Conservation (phyloP, 2,797 vertebrate genomes). For the Mycteria americana region DNA sequence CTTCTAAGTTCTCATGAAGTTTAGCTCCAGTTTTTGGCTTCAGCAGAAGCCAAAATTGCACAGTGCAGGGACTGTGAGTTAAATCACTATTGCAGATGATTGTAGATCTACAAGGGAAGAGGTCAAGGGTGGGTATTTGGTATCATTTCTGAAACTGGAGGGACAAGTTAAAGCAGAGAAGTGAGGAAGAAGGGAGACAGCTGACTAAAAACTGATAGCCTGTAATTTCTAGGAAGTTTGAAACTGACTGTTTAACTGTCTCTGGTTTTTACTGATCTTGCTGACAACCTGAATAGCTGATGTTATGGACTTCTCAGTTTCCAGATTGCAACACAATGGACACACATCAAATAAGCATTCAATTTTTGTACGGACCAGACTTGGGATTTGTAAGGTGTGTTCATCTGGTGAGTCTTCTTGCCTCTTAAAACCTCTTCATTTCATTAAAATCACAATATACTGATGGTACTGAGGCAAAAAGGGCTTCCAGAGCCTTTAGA, state of each 20-base stretch:
- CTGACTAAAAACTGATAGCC: not conserved
- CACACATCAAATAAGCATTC: not conserved
- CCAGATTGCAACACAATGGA: not conserved
- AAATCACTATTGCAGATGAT: conserved; percentile 23
- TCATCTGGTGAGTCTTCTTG: not conserved
- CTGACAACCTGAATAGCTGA: not conserved
- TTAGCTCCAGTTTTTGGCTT: conserved; percentile 8
- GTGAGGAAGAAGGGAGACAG: not conserved
- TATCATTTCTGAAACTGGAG: not conserved
- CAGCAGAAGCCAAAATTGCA: not conserved
- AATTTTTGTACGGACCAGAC: not conserved
- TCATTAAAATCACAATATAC: not conserved
- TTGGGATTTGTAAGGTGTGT: not conserved
- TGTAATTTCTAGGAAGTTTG: not conserved
- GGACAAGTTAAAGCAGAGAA: not conserved
- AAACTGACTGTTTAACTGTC: not conserved
- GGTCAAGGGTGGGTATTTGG: not conserved
- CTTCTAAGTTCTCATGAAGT: conserved; percentile 32
- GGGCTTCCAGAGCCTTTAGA: conserved; percentile 17
- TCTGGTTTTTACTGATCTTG: not conserved
- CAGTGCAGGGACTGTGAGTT: not conserved
- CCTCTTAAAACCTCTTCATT: not conserved
- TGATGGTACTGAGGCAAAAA: not conserved
- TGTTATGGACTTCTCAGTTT: not conserved
- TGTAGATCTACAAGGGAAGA: not conserved